These are phyloP conservation scores for Epicampocera succincta DNA, from an alignment of 2,888 invertebrate genomes.

Conservation along the genomic window DNA sequence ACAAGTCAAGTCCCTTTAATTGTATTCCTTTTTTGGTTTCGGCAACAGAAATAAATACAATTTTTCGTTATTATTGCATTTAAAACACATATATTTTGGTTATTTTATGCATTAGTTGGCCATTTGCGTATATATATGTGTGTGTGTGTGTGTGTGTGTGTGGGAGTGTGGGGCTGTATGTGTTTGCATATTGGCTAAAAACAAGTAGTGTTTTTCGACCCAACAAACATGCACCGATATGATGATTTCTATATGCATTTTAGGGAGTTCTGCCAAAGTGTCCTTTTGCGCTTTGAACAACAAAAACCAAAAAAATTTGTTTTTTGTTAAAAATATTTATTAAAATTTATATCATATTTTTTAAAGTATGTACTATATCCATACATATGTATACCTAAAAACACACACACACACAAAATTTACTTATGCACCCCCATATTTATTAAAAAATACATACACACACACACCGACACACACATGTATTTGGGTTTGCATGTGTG, in stretches of 20 bases:
- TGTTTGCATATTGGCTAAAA: slow-evolving; percentile 25
- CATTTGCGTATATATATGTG: slow-evolving; percentile 31
- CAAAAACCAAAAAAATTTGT: slow-evolving; percentile 26
- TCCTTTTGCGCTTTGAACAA: neutral
- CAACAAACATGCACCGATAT: slow-evolving; percentile 32
- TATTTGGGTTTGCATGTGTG: neutral
- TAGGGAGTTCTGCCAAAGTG: slow-evolving; percentile 41
- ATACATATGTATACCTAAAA: slow-evolving; percentile 21
- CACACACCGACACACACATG: slow-evolving; percentile 34
- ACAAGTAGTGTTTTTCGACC: slow-evolving; percentile 18
- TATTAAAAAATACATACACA: slow-evolving; percentile 5
- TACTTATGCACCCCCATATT: slow-evolving; percentile 2
- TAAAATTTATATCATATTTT: slow-evolving; percentile 58
- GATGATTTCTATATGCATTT: slow-evolving; percentile 46
- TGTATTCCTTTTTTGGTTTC: neutral
- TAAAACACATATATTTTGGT: slow-evolving; percentile 26
- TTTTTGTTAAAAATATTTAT: slow-evolving; percentile 26
- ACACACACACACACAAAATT: slow-evolving; percentile 28
- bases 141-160: neutral
- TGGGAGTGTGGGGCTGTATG: neutral
- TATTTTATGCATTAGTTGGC: slow-evolving; percentile 53
- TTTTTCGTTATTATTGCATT: slow-evolving; percentile 14
- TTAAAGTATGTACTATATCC: slow-evolving; percentile 24
- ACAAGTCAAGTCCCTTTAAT: too few species aligned
- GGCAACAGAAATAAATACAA: neutral